These are phyloP conservation scores for Drosophila ironensis DNA, from an alignment of 1,140 invertebrate genomes.

Conservation along the genomic window DNA sequence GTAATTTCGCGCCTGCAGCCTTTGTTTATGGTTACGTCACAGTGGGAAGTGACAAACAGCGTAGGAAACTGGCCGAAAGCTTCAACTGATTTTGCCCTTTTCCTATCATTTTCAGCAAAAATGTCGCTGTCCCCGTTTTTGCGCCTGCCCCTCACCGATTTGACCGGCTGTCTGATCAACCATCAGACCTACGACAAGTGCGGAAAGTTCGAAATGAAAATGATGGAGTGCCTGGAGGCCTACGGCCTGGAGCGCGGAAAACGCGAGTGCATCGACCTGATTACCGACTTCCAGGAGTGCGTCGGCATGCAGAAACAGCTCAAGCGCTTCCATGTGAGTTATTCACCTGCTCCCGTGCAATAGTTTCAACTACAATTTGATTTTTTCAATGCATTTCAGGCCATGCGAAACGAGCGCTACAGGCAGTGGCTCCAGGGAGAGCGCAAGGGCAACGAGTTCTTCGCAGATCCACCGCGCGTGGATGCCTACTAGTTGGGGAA, in stretches of 20 bases:
- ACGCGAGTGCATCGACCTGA: constrained; percentile 84
- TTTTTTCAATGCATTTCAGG: constrained; percentile 52
- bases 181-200: constrained; percentile 86
- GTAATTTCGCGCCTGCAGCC: not conserved
- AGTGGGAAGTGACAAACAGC: constrained; percentile 1
- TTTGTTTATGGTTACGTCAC: constrained; percentile 71
- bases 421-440: constrained; percentile 83
- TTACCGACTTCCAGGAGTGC: constrained; percentile 88
- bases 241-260: constrained; percentile 86
- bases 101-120: constrained; percentile 5
- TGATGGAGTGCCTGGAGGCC: constrained; percentile 88
- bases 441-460: constrained; percentile 81
- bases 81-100: not conserved
- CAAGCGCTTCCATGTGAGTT: constrained; percentile 83
- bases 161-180: constrained; percentile 85
- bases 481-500: constrained; percentile 81
- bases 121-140: constrained; percentile 85
- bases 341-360: not conserved
- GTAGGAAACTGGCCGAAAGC: not conserved
- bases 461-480: constrained; percentile 81
- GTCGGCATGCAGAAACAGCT: constrained; percentile 84
- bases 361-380: not conserved
- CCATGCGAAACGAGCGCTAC: constrained; percentile 84
- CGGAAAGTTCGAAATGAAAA: constrained; percentile 85
- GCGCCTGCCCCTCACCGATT: constrained; percentile 86